Conservation (phyloP, 2,888 invertebrate species). For the Actias luna region DNA sequence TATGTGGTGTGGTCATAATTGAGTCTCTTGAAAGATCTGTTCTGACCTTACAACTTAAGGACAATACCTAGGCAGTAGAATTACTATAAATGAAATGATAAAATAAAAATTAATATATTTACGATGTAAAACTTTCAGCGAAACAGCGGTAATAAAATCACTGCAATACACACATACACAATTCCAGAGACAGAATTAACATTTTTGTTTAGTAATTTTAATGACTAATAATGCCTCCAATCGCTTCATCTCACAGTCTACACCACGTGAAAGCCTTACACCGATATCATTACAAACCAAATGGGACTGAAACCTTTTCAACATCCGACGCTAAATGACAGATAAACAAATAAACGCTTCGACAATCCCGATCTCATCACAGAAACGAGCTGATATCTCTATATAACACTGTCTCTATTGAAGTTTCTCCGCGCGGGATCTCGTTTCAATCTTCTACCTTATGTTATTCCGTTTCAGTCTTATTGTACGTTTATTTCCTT, state of each 20-base stretch:
- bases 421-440: background rate
- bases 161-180: background rate
- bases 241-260: background rate
- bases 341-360: conserved; percentile 30
- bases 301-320: conserved; percentile 31
- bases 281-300: conserved; percentile 24
- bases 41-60: too few species aligned
- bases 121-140: too few species aligned
- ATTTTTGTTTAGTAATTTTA: background rate
- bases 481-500: background rate
- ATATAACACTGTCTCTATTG: background rate
- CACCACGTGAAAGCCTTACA: background rate
- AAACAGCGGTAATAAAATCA: background rate
- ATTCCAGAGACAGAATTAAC: too few species aligned
- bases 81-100: too few species aligned
- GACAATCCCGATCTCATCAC: conserved; percentile 22
- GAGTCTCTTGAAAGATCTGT: too few species aligned
- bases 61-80: too few species aligned
- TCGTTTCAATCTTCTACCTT: background rate
- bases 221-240: background rate
- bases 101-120: too few species aligned
- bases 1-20: too few species aligned
- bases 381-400: conserved; percentile 27
- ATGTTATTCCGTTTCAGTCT: background rate
- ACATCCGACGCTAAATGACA: conserved; percentile 23